Percentiles rank a stretch among this genome's conserved stretches.
phyloP scores from a whole-genome alignment of 30 jellyfish, hydroid and myxozoan genomes.

The Haliclystus octoradiatus region DNA sequence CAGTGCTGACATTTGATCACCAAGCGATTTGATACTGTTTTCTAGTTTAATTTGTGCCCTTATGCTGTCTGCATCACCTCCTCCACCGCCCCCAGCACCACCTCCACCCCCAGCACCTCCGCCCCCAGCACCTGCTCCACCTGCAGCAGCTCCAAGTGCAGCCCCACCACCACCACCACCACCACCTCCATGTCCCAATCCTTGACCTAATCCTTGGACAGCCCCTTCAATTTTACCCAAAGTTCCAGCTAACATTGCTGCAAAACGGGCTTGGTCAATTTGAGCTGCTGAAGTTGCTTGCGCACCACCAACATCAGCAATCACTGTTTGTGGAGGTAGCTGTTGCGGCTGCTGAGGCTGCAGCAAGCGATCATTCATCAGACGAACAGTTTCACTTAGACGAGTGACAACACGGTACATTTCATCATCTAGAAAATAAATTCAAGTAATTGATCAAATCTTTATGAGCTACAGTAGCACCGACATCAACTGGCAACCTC shows the following conservation, averaged over 20 bases:
- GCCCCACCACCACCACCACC: constrained; percentile 26
- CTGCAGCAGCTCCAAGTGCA: neutral
- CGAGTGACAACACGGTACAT: constrained; percentile 22
- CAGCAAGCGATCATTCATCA: constrained; percentile 27
- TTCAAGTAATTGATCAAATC: neutral
- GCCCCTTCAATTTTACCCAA: constrained; percentile 24
- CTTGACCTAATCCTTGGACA: constrained; percentile 38
- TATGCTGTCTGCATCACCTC: constrained; percentile 50
- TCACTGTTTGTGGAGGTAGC: constrained; percentile 21
- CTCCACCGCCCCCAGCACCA: constrained; percentile 9
- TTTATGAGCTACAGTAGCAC: too few species aligned
- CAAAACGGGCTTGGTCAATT: neutral
- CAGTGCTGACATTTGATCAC: constrained; percentile 26
- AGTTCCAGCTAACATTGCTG: constrained; percentile 1
- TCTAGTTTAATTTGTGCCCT: constrained; percentile 56
- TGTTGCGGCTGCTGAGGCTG: constrained; percentile 14
- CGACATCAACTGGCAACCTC: too few species aligned
- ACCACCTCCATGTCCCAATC: constrained; percentile 16
- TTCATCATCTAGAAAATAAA: constrained; percentile 35
- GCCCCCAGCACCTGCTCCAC: constrained; percentile 18
- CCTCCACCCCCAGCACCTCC: constrained; percentile 62
- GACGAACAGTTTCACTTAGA: constrained; percentile 44
- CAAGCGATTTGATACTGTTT: constrained; percentile 47
- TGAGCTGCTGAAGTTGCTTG: constrained; percentile 2
- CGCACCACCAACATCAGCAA: constrained; percentile 41